Evolutionary conservation across 2,888 invertebrate genomes (phyloP).

Genomic region (Allolobophora icterica): DNA sequence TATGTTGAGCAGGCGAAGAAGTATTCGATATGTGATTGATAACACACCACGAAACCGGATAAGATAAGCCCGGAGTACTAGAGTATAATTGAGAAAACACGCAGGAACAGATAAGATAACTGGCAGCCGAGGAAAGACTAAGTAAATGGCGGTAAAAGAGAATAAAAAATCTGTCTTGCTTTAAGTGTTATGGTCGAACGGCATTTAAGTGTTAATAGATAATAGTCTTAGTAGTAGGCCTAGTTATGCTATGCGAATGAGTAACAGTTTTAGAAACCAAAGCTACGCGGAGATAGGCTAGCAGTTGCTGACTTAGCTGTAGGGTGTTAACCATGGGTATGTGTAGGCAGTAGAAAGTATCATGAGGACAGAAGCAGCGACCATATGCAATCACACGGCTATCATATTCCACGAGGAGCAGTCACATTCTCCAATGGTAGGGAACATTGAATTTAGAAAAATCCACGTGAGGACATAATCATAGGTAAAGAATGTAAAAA

Average conservation of each 20-base stretch:
- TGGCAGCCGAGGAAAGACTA: not conserved
- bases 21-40: not conserved
- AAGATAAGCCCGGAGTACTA: not conserved
- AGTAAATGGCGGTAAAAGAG: not conserved
- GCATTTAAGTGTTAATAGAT: not conserved
- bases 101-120: not conserved
- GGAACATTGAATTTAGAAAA: not conserved
- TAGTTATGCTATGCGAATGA: not conserved
- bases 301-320: not conserved
- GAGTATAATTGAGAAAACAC: not conserved
- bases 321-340: not conserved
- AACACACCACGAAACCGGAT: not conserved
- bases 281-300: not conserved
- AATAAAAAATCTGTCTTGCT: not conserved
- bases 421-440: not conserved
- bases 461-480: not conserved
- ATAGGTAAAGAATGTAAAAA: not conserved
- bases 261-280: not conserved
- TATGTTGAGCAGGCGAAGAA: not conserved
- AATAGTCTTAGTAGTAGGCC: not conserved
- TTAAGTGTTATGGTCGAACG: no score
- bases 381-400: not conserved
- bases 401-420: no score
- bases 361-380: not conserved
- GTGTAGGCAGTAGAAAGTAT: not conserved